Percentiles rank a stretch among this genome's conserved stretches.
phyloP scores from a whole-genome alignment of 2,113 vertebrate species.

The Reinhardtius hippoglossoides region DNA sequence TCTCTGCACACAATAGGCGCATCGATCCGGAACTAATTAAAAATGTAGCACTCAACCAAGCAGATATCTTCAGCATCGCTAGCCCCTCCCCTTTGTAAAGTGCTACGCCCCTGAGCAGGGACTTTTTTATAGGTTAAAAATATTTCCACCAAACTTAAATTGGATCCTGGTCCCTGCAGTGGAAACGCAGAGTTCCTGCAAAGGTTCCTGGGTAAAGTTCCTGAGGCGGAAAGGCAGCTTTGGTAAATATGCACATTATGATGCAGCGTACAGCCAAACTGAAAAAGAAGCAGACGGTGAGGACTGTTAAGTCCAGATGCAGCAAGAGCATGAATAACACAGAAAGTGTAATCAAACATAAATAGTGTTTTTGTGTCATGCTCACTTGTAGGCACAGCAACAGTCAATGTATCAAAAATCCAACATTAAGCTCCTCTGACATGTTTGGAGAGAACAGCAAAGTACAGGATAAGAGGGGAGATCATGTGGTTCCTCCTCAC shows the following conservation, averaged over 20 bases:
- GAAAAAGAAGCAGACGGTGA: neutral
- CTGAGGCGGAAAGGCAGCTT: neutral
- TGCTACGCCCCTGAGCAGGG: neutral
- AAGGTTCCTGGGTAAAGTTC: no score
- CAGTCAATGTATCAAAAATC: conserved; percentile 1
- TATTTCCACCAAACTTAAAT: neutral
- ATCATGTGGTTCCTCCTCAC: conserved; percentile 45
- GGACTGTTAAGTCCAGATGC: neutral
- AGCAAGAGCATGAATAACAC: neutral
- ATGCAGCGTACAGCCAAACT: neutral
- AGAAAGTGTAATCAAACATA: neutral
- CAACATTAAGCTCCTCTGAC: conserved; percentile 5
- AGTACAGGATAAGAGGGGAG: conserved; percentile 35
- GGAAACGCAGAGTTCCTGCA: neutral
- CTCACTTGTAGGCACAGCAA: conserved; percentile 10
- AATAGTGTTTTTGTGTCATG: neutral
- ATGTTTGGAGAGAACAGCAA: conserved; percentile 37
- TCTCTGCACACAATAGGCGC: no score
- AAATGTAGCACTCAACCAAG: no score
- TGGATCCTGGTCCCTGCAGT: neutral
- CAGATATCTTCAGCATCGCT: no score
- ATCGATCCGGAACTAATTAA: no score
- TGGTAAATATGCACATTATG: neutral
- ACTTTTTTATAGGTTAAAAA: no score
- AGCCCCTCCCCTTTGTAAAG: no score